Conservation (phyloP, 23 tunicate genomes). For the Clavelina lepadiformis region DNA sequence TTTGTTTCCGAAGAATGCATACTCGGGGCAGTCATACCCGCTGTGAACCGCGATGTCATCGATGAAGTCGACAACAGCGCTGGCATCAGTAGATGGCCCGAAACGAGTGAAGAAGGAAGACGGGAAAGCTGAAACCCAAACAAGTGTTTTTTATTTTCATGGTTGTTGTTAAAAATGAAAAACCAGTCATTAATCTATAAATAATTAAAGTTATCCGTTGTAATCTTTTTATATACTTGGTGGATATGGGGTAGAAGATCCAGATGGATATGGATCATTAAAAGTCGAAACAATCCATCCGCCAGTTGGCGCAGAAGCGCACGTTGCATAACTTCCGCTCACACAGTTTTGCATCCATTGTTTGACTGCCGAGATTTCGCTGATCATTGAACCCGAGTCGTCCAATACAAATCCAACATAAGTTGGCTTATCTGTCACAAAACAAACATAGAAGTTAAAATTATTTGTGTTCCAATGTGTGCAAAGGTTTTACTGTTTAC, state of each 20-base stretch:
- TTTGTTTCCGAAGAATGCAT: conserved; percentile 26
- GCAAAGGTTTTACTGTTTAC: no score
- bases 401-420: conserved; percentile 63
- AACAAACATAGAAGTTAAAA: no score
- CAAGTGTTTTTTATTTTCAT: no score
- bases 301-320: conserved; percentile 49
- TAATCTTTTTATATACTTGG: no score
- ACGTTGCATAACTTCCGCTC: conserved; percentile 5
- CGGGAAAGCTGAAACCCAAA: no score
- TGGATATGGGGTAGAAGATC: neutral
- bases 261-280: conserved; percentile 44
- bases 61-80: conserved; percentile 11
- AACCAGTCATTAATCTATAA: no score
- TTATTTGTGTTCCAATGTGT: no score
- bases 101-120: no score
- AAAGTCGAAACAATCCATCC: conserved; percentile 54
- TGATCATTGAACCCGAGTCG: conserved; percentile 56
- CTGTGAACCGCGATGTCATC: conserved; percentile 40
- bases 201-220: no score
- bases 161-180: no score
- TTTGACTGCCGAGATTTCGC: conserved; percentile 52
- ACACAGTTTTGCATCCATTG: conserved; percentile 45
- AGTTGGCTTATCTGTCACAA: no score
- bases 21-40: conserved; percentile 64
- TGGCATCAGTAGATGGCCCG: conserved; percentile 48